Percentiles rank a stretch among this genome's conserved stretches.
These are phyloP conservation scores for Apamea monoglypha DNA, from an alignment of 2,888 invertebrate species.

Conservation along the genomic window DNA sequence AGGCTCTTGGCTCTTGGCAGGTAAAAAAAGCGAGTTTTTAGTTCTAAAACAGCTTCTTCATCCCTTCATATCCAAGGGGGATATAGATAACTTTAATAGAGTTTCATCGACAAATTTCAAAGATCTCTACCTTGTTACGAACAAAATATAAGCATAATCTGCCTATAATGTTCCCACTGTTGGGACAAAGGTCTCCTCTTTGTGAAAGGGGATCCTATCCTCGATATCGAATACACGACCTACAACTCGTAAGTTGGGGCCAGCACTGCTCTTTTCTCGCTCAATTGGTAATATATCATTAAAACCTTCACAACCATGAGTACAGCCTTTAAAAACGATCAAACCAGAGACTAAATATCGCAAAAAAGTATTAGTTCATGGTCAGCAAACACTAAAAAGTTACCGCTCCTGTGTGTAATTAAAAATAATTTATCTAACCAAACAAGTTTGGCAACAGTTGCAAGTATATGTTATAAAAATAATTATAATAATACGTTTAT, in stretches of 20 bases:
- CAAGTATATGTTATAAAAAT: slow-evolving; percentile 60
- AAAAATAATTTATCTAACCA: slow-evolving; percentile 53
- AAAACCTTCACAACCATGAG: not conserved
- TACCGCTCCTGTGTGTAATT: slow-evolving; percentile 60
- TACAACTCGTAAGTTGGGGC: too few relatives aligned
- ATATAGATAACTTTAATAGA: not conserved
- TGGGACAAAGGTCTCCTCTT: not conserved
- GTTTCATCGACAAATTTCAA: not conserved
- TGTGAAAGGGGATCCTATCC: too few relatives aligned
- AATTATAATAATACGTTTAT: slow-evolving; percentile 61
- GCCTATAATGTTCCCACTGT: not conserved
- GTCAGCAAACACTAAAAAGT: slow-evolving; percentile 56
- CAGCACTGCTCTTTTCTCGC: not conserved
- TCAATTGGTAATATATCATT: not conserved
- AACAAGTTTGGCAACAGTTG: slow-evolving; percentile 54
- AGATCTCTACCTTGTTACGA: not conserved
- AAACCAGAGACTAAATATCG: slow-evolving; percentile 18
- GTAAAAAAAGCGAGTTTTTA: not conserved
- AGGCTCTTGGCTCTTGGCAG: too few relatives aligned
- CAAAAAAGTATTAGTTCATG: slow-evolving; percentile 59
- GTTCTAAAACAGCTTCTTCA: not conserved
- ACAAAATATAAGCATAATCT: not conserved
- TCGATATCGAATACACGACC: too few relatives aligned
- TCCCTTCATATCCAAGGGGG: not conserved
- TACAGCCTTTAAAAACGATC: slow-evolving; percentile 4